Conservation (phyloP, 2,888 invertebrate species). For the Trichogramma evanescens region DNA sequence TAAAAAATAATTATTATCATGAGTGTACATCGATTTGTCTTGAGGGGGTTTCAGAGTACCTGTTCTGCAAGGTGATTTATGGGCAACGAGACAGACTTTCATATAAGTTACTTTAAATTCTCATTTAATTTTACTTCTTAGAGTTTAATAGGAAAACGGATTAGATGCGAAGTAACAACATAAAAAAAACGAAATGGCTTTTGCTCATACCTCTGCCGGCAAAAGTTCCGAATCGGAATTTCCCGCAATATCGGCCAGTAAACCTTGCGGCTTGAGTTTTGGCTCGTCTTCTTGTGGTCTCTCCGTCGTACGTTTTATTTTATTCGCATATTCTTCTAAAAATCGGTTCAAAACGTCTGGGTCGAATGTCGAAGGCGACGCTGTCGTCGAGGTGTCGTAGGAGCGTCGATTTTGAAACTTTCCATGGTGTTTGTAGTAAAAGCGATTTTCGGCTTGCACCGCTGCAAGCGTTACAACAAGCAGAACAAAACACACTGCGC, state of each 20-base stretch:
- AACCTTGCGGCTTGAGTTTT: neutral
- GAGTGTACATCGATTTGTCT: slow-evolving; percentile 5
- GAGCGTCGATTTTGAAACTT: neutral
- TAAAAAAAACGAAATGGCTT: too few species aligned
- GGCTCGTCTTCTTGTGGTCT: slow-evolving; percentile 4
- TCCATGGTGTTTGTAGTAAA: neutral
- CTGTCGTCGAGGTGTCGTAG: neutral
- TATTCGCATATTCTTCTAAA: slow-evolving; percentile 56
- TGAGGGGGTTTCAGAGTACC: slow-evolving; percentile 2
- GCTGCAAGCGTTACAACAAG: slow-evolving; percentile 17
- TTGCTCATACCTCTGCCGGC: too few species aligned
- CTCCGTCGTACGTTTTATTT: slow-evolving; percentile 47
- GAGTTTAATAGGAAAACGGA: too few species aligned
- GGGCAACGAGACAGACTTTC: too few species aligned
- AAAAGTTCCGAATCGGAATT: too few species aligned
- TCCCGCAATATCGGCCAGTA: too few species aligned
- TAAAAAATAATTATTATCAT: slow-evolving; percentile 4
- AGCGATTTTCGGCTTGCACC: slow-evolving; percentile 12
- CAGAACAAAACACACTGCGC: slow-evolving; percentile 29
- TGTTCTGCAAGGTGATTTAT: neutral
- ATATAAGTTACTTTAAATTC: too few species aligned
- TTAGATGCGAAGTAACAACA: too few species aligned
- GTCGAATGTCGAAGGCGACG: slow-evolving; percentile 40
- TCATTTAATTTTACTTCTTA: too few species aligned
- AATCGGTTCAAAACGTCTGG: slow-evolving; percentile 59